Evolutionary conservation across 2,113 vertebrate species (phyloP).

Genomic region (Polypterus bichir): DNA sequence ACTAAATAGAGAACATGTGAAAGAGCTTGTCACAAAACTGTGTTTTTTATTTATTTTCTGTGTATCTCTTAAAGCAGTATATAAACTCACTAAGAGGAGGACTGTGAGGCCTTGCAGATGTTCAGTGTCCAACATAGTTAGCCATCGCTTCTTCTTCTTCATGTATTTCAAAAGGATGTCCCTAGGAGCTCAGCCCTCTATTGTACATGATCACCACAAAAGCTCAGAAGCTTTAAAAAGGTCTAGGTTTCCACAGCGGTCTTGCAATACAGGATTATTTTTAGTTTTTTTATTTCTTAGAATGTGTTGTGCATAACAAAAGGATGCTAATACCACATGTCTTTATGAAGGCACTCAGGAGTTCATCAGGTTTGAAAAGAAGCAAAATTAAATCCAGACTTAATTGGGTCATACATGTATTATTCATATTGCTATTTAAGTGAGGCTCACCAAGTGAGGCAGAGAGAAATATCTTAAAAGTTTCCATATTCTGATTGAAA

Average conservation of each 20-base stretch:
- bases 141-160: too few species aligned
- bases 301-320: slow-evolving; percentile 63
- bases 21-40: too few species aligned
- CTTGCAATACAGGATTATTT: slow-evolving; percentile 25
- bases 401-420: slow-evolving; percentile 79
- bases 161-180: too few species aligned
- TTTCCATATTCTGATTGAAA: slow-evolving; percentile 69
- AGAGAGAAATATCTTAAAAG: slow-evolving; percentile 62
- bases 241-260: slow-evolving; percentile 16
- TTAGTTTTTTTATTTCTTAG: slow-evolving; percentile 28
- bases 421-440: slow-evolving; percentile 68
- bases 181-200: too few species aligned
- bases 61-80: too few species aligned
- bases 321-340: slow-evolving; percentile 58
- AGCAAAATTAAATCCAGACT: slow-evolving; percentile 72
- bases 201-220: too few species aligned
- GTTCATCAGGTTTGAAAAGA: slow-evolving; percentile 79
- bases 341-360: slow-evolving; percentile 64
- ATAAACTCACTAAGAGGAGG: too few species aligned
- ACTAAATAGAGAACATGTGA: too few species aligned
- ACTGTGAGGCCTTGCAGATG: too few species aligned
- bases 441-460: slow-evolving; percentile 61
- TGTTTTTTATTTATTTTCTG: too few species aligned
- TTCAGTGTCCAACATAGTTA: too few species aligned
- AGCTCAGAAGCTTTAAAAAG: background rate